Conservation (phyloP, 2,113 vertebrate species). For the Nycticorax nycticorax region DNA sequence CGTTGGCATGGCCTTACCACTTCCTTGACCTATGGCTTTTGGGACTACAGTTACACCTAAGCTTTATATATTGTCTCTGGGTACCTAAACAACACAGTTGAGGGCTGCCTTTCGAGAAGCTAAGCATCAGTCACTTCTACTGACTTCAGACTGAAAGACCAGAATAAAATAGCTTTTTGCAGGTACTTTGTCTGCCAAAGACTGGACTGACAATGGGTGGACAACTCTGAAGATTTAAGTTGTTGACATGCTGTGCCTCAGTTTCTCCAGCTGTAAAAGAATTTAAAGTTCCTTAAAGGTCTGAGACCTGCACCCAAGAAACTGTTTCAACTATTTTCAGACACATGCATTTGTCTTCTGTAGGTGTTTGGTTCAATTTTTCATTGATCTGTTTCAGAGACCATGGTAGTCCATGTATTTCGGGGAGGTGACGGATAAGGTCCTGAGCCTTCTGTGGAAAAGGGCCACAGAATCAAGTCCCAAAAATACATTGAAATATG, state of each 20-base stretch:
- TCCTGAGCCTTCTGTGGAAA: neutral
- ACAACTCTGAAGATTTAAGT: neutral
- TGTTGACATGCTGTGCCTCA: neutral
- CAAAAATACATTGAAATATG: neutral
- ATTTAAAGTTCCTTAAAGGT: neutral
- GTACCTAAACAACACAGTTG: neutral
- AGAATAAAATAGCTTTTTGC: neutral
- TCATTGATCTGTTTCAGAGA: neutral
- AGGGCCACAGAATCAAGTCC: neutral
- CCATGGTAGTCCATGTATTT: neutral
- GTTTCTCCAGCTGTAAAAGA: neutral
- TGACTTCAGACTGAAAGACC: neutral
- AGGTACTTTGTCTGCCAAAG: neutral
- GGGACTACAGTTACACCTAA: neutral
- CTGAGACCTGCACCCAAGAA: neutral
- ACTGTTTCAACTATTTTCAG: neutral
- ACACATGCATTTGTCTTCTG: neutral
- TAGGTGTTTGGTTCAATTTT: neutral
- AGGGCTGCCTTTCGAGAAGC: neutral
- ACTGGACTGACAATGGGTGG: neutral
- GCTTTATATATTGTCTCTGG: neutral
- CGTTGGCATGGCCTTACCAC: neutral
- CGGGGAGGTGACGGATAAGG: neutral
- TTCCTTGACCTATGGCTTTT: neutral
- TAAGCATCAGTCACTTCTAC: neutral